These are phyloP conservation scores for Mergus octosetaceus DNA, from an alignment of 2,797 vertebrate species.

Conservation along the genomic window DNA sequence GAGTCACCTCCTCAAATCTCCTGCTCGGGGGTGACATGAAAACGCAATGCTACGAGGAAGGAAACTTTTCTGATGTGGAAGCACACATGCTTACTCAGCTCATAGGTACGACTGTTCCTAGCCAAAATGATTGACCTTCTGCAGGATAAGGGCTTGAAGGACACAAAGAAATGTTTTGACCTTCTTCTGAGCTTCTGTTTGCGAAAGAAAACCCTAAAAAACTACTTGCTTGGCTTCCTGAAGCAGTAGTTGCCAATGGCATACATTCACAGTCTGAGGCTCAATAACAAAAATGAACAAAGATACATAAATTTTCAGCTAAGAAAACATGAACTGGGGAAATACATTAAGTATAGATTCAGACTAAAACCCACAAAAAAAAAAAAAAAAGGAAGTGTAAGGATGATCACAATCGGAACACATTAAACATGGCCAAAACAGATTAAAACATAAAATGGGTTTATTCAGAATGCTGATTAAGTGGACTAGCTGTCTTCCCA, in stretches of 20 bases:
- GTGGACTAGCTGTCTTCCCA: background rate
- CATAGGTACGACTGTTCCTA: background rate
- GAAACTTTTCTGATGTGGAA: background rate
- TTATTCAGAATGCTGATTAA: conserved; percentile 8
- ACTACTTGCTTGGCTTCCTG: background rate
- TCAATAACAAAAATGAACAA: background rate
- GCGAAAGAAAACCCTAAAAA: background rate
- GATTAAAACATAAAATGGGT: background rate
- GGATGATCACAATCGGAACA: background rate
- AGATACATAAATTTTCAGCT: background rate
- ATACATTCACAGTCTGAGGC: background rate
- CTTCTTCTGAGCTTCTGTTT: background rate
- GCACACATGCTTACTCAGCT: background rate
- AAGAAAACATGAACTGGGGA: background rate
- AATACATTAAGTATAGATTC: background rate
- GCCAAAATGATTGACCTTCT: background rate
- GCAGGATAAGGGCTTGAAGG: background rate
- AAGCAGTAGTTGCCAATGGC: background rate
- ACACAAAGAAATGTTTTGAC: background rate
- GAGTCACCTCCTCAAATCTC: background rate
- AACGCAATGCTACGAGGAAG: background rate
- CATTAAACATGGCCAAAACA: background rate
- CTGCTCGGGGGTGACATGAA: background rate
- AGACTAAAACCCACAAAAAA: background rate
- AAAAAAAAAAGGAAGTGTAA: background rate